A percentile compares a stretch with the other conserved stretches of the same genome.
Evolutionary conservation across 2,797 vertebrate genomes (phyloP).

Genomic region (Mormyrus proboscirostris): DNA sequence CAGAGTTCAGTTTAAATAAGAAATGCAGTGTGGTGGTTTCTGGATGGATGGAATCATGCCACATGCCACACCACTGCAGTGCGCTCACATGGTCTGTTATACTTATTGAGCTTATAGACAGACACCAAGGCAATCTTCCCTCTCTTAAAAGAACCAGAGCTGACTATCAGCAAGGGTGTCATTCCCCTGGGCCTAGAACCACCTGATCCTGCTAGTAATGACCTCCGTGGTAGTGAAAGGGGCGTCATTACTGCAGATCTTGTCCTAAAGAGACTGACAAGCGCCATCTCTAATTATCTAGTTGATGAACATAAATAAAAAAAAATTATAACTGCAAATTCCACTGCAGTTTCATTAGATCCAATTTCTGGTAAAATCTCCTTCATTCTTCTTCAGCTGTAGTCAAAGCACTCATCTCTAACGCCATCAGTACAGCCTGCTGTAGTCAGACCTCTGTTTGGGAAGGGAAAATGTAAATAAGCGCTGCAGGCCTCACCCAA

Average conservation of each 20-base stretch:
- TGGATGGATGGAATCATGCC: not conserved
- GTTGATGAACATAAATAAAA: not conserved
- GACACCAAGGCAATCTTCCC: not conserved
- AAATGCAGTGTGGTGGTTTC: not conserved
- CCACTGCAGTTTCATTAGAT: not conserved
- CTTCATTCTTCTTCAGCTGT: not conserved
- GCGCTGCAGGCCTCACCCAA: not conserved
- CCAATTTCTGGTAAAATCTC: not conserved
- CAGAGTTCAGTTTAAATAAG: not conserved
- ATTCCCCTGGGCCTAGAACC: not conserved
- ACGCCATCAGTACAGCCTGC: not conserved
- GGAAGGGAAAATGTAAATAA: not conserved
- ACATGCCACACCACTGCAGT: not conserved
- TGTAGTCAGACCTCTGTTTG: not conserved
- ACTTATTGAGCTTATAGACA: not conserved
- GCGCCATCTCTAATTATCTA: not conserved
- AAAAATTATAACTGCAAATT: not conserved
- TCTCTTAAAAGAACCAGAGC: not conserved
- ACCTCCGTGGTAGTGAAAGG: not conserved
- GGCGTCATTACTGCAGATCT: not conserved
- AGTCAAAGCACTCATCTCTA: not conserved
- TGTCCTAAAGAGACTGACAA: not conserved
- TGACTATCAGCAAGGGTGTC: not conserved
- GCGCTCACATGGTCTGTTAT: not conserved
- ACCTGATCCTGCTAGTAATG: not conserved